Conservation (phyloP, 1,140 invertebrate genomes). For the Aphelenchoides fujianensis region DNA sequence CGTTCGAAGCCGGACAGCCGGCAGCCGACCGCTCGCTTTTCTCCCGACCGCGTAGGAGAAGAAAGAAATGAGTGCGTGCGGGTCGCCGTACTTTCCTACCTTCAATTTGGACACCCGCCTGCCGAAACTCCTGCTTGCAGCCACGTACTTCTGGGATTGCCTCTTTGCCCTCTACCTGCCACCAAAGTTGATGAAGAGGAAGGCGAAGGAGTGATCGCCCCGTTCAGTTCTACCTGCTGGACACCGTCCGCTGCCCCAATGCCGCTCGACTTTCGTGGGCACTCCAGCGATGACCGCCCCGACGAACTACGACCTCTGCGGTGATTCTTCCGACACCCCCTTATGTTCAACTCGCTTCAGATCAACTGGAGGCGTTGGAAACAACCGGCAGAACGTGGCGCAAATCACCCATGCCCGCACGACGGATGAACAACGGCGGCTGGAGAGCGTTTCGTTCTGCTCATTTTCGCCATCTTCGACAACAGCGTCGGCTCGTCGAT, state of each 20-base stretch:
- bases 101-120: neutral
- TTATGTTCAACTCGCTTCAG: neutral
- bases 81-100: neutral
- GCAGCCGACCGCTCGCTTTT: too few relatives aligned
- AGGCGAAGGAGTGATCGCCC: neutral
- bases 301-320: constrained; percentile 54
- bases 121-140: constrained; percentile 55
- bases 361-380: constrained; percentile 36
- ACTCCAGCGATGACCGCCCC: constrained; percentile 39
- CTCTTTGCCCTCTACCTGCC: constrained; percentile 45
- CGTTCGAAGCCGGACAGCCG: too few relatives aligned
- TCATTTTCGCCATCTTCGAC: neutral
- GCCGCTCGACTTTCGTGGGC: constrained; percentile 34
- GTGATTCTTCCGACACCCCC: constrained; percentile 38
- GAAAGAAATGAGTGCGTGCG: too few relatives aligned
- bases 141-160: constrained; percentile 53
- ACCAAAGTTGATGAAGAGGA: constrained; percentile 39
- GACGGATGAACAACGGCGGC: too few relatives aligned
- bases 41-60: too few relatives aligned
- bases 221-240: constrained; percentile 57
- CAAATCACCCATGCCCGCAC: constrained; percentile 44
- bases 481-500: neutral
- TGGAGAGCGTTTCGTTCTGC: too few relatives aligned
- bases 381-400: constrained; percentile 42
- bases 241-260: constrained; percentile 49